Base-by-base conservation (phyloP, 2,797 vertebrate genomes). In the Tiaroga cobitis region DNA sequence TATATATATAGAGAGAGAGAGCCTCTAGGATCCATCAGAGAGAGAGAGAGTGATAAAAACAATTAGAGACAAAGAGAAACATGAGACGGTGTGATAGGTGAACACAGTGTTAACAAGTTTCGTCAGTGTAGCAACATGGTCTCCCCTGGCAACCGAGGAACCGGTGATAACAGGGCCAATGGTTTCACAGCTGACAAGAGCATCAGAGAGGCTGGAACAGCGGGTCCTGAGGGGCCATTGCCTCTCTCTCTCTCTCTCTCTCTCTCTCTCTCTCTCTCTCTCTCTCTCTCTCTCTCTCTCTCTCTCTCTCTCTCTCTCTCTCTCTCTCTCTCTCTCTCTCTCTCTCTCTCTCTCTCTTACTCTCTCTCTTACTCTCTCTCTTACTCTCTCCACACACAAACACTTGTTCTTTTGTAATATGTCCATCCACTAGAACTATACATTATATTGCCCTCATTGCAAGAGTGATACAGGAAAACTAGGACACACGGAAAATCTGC, bases 91-190 rank as follows among this genome's bases (percentile, higher is more conserved):
- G 76, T 85, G 41, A 61, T 67, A 32, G 56, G 51, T 24, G 41
- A 82, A 81, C 80, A 85, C 37, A 88, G 69, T 81, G 87, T 80
- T 90, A 86, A 88, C 79, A 74, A 73, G 75, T 85, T 87, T 65
- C 29, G 13, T 82, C 74, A 73, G 46, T 54, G 81, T 82, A 86
- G 76, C 81, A 87, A 82, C 74, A 88, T 70, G 51, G 68, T 87
- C 85, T 85, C 63, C 83, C 59, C 21, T 63, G 54, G 80, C 81
- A 82, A 85, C 75, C 83, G 54, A 69, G 68, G 75, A 49, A 70
- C 56, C 65, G 37, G 54, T 61, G 85, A 89, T 83, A 87, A 87
- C 84, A 85, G 75, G 26, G 81, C 72, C 85, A 79, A 84, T 77
- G 80, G 67, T 73, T 77, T 85, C 83, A 87, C 79, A 78, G 80